Percentiles rank a stretch among this genome's conserved stretches.
Conservation (phyloP, 2,888 invertebrate genomes). For the Lasius platythorax region DNA sequence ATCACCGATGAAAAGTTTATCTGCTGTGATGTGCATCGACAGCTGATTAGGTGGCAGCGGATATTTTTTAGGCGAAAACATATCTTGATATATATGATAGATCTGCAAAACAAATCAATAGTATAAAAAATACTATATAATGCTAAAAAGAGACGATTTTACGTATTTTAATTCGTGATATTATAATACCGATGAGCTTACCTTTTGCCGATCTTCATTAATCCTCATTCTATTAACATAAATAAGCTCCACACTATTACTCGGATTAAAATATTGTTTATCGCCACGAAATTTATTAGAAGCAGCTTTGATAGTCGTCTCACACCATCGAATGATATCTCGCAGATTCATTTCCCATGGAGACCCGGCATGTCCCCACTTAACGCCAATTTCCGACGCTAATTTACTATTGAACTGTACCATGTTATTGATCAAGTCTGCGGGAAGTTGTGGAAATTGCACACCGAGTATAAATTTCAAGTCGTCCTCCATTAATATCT, state of each 20-base stretch:
- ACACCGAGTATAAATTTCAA: slow-evolving; percentile 88
- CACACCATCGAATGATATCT: slow-evolving; percentile 97
- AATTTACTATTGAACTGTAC: slow-evolving; percentile 92
- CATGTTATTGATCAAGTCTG: slow-evolving; percentile 90
- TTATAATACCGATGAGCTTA: slow-evolving; percentile 81
- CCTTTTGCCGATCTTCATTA: slow-evolving; percentile 91
- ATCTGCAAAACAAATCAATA: slow-evolving; percentile 75
- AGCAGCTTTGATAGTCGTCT: slow-evolving; percentile 88
- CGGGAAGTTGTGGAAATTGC: slow-evolving; percentile 89
- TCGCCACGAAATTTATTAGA: slow-evolving; percentile 6
- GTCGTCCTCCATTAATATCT: slow-evolving; percentile 85
- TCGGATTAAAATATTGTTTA: slow-evolving; percentile 85
- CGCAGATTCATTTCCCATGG: slow-evolving; percentile 99
- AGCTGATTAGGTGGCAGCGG: slow-evolving; percentile 86
- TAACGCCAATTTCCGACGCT: slow-evolving; percentile 88
- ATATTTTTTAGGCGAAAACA: slow-evolving; percentile 86
- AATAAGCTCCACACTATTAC: slow-evolving; percentile 91
- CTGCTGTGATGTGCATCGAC: slow-evolving; percentile 88
- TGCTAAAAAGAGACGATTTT: background rate
- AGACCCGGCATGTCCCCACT: slow-evolving; percentile 93
- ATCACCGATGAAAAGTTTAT: slow-evolving; percentile 90
- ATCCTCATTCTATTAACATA: slow-evolving; percentile 96
- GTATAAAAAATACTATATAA: slow-evolving; percentile 39
- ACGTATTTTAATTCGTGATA: background rate
- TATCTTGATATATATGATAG: slow-evolving; percentile 84